phyloP scores from a whole-genome alignment of 1,140 invertebrate species.

The Cydia strobilella region DNA sequence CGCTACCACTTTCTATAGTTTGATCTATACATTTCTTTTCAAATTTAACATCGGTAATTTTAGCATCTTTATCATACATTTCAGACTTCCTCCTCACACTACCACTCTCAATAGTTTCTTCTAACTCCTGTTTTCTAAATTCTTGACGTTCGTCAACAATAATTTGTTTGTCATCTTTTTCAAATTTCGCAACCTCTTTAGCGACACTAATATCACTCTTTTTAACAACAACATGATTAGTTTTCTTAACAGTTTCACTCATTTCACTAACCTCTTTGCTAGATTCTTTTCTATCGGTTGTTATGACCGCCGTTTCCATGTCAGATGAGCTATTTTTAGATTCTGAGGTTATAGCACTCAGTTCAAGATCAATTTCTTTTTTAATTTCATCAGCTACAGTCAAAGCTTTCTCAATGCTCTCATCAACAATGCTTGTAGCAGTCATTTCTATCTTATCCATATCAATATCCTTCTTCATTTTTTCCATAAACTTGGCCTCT shows the following conservation, averaged over 20 bases:
- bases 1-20: constrained; percentile 36
- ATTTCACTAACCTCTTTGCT: constrained; percentile 20
- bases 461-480: constrained; percentile 53
- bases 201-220: constrained; percentile 38
- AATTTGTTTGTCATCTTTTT: constrained; percentile 28
- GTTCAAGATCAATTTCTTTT: constrained; percentile 50
- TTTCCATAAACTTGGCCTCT: constrained; percentile 47
- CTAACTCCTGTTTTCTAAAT: constrained; percentile 36
- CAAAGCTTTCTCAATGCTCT: constrained; percentile 54
- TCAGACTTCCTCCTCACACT: constrained; percentile 36
- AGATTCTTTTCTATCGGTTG: constrained; percentile 23
- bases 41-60: neutral
- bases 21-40: constrained; percentile 31
- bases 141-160: constrained; percentile 35
- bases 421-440: constrained; percentile 50
- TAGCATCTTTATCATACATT: constrained; percentile 32
- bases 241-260: constrained; percentile 28
- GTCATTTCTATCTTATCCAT: constrained; percentile 59
- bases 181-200: constrained; percentile 36
- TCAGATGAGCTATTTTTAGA: neutral
- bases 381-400: constrained; percentile 51
- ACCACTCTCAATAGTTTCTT: constrained; percentile 37
- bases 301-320: constrained; percentile 12
- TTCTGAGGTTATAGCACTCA: constrained; percentile 6
- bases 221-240: constrained; percentile 24